Evolutionary conservation across 2,113 vertebrate species (phyloP).

Genomic region (Oreochromis niloticus): DNA sequence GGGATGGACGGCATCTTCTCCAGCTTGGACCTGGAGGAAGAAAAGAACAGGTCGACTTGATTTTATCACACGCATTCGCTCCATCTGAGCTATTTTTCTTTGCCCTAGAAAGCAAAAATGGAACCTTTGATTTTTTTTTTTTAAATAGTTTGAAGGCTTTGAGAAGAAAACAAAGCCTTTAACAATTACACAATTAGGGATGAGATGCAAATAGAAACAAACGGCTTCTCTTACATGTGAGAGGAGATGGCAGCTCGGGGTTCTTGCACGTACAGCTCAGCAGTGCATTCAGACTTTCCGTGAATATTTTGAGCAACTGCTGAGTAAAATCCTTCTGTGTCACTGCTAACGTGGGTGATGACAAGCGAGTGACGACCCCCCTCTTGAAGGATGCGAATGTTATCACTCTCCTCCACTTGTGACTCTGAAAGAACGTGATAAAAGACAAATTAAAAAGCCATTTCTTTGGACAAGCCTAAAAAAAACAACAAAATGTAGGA

Average conservation of each 20-base stretch:
- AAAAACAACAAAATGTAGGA: neutral
- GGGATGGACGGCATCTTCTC: constrained; percentile 98
- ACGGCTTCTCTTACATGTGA: constrained; percentile 75
- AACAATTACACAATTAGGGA: neutral
- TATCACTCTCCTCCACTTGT: constrained; percentile 79
- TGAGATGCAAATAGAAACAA: neutral
- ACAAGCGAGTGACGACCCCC: constrained; percentile 83
- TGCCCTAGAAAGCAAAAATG: neutral
- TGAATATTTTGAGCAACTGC: constrained; percentile 78
- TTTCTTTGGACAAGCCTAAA: neutral
- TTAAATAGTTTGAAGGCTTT: neutral
- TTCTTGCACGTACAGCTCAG: constrained; percentile 89
- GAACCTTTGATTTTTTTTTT: neutral
- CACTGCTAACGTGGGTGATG: constrained; percentile 77
- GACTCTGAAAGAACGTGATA: constrained; percentile 62
- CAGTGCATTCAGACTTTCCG: constrained; percentile 80
- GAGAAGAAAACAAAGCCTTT: neutral
- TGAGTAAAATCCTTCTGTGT: constrained; percentile 83
- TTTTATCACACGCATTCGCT: neutral
- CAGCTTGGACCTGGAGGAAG: constrained; percentile 79
- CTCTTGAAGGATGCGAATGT: constrained; percentile 73
- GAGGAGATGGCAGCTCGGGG: constrained; percentile 78
- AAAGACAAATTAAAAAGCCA: neutral
- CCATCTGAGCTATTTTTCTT: neutral
- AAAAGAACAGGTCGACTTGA: neutral